A percentile compares a stretch with the other conserved stretches of the same genome.
Conservation (phyloP, 1,140 invertebrate species). For the Hypothenemus hampei region DNA sequence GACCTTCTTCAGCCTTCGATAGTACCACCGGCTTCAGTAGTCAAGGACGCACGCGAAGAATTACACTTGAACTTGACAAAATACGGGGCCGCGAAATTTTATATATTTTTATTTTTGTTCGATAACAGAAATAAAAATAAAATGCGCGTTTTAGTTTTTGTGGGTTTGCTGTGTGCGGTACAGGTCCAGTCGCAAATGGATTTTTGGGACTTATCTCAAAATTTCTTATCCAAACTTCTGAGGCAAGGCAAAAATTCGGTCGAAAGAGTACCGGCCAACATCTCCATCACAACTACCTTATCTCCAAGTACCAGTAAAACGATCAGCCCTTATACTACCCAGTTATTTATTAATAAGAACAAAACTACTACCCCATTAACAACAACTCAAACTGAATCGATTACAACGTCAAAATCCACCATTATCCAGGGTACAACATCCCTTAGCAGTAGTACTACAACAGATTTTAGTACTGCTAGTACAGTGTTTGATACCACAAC, state of each 20-base stretch:
- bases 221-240: constrained; percentile 39
- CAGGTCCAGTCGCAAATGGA: constrained; percentile 34
- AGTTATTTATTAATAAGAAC: constrained; percentile 21
- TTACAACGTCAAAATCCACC: constrained; percentile 13
- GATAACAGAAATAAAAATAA: constrained; percentile 13
- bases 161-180: constrained; percentile 33
- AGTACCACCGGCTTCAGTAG: constrained; percentile 34
- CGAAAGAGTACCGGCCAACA: constrained; percentile 8
- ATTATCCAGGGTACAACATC: constrained; percentile 11
- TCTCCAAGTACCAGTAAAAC: constrained; percentile 13
- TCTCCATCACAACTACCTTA: constrained; percentile 10
- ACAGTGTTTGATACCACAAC: constrained; percentile 36
- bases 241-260: constrained; percentile 35
- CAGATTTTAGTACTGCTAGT: constrained; percentile 30
- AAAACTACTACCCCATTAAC: constrained; percentile 16
- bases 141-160: constrained; percentile 36
- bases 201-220: constrained; percentile 41
- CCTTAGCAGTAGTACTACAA: constrained; percentile 8
- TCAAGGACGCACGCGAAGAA: constrained; percentile 28
- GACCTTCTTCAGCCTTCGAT: constrained; percentile 37
- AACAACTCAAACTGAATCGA: constrained; percentile 9
- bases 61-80: constrained; percentile 20
- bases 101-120: constrained; percentile 16
- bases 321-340: constrained; percentile 16
- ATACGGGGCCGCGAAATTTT: constrained; percentile 29